A percentile compares a stretch with the other conserved stretches of the same genome.
phyloP scores from a whole-genome alignment of 2,888 invertebrate species.

The Drosophila neonasuta region DNA sequence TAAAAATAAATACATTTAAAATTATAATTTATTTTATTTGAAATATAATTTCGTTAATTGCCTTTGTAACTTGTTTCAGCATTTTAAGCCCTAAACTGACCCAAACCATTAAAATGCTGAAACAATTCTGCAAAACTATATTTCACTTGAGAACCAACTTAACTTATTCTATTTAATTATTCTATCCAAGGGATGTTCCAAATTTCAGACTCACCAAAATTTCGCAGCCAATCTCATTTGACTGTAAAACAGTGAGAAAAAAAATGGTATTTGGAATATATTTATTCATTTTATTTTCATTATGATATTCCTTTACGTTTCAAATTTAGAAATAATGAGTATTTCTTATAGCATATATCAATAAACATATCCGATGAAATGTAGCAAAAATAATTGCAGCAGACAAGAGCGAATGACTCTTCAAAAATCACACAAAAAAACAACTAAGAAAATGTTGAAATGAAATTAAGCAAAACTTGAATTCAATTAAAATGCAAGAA shows the following conservation, averaged over 20 bases:
- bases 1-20: not conserved
- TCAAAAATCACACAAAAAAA: slow-evolving; percentile 74
- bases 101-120: slow-evolving; percentile 70
- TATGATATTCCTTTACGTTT: not conserved
- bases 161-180: not conserved
- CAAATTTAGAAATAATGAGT: not conserved
- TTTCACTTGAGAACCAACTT: not conserved
- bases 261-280: not conserved
- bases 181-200: not conserved
- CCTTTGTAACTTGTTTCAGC: slow-evolving; percentile 71
- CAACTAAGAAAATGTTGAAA: slow-evolving; percentile 16
- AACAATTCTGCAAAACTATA: slow-evolving; percentile 61
- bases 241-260: not conserved
- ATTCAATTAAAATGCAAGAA: slow-evolving; percentile 43
- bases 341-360: slow-evolving; percentile 41
- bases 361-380: slow-evolving; percentile 50
- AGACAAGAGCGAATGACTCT: slow-evolving; percentile 69
- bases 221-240: not conserved
- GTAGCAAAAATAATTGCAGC: slow-evolving; percentile 58
- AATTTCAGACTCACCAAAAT: not conserved
- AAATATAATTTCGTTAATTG: not conserved
- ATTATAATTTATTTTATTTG: not conserved
- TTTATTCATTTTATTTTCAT: not conserved
- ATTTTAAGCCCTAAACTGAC: slow-evolving; percentile 75
- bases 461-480: slow-evolving; percentile 42